Evolutionary conservation across 2,888 invertebrate species (phyloP).

Genomic region (Drosophila birchii): DNA sequence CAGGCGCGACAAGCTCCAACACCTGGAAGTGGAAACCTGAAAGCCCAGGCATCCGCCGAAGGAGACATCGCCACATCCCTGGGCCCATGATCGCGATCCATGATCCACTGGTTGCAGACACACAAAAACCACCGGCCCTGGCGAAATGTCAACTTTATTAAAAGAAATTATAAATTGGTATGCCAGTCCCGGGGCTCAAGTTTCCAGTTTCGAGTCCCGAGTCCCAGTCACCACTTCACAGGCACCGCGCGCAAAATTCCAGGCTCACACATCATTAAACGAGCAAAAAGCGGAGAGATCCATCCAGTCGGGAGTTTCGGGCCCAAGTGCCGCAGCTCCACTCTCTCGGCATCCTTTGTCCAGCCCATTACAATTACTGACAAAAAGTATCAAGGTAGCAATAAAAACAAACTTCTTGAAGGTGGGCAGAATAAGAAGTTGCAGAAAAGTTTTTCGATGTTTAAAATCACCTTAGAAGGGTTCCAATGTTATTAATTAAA

Average conservation of each 20-base stretch:
- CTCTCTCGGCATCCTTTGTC: conserved; percentile 41
- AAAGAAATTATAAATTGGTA: conserved; percentile 81
- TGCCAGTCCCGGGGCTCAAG: conserved; percentile 62
- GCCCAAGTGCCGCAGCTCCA: conserved; percentile 30
- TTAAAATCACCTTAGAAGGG: background rate
- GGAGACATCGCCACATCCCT: conserved; percentile 28
- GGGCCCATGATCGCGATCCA: conserved; percentile 51
- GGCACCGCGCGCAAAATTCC: conserved; percentile 78
- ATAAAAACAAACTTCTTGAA: conserved; percentile 55
- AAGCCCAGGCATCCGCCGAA: conserved; percentile 14
- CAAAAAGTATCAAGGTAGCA: conserved; percentile 77
- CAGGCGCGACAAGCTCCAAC: conserved; percentile 74
- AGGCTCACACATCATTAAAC: conserved; percentile 79
- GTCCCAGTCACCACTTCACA: conserved; percentile 62
- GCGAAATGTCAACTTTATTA: conserved; percentile 80
- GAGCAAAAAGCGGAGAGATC: conserved; percentile 65
- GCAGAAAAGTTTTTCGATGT: background rate
- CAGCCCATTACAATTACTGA: conserved; percentile 79
- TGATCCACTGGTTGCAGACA: conserved; percentile 69
- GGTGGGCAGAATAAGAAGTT: conserved; percentile 18
- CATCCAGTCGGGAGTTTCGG: conserved; percentile 40
- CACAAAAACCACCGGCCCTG: conserved; percentile 49
- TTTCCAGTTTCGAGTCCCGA: conserved; percentile 24
- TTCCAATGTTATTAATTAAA: background rate
- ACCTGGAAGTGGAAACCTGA: conserved; percentile 52